A percentile compares a stretch with the other conserved stretches of the same genome.
These are phyloP conservation scores for Neosalanx taihuensis DNA, from an alignment of 2,797 vertebrate species.

Conservation along the genomic window DNA sequence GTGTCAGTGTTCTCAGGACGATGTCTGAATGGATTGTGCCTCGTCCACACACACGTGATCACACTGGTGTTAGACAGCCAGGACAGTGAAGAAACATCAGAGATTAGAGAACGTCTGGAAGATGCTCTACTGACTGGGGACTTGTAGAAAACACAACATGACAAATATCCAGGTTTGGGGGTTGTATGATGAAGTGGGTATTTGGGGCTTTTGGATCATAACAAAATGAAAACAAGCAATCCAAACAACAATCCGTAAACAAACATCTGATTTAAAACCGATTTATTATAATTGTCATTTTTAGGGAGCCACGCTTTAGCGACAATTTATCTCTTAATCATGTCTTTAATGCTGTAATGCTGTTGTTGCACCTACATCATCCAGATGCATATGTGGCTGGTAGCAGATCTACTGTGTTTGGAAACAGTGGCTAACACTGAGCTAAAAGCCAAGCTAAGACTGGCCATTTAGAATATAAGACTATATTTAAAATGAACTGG, in stretches of 20 bases:
- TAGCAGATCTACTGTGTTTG: conserved; percentile 26
- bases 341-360: conserved; percentile 13
- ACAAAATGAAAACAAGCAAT: no score
- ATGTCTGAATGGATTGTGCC: conserved; percentile 28
- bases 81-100: conserved; percentile 22
- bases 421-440: conserved; percentile 10
- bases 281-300: conserved; percentile 32
- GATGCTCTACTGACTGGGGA: conserved; percentile 25
- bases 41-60: conserved; percentile 30
- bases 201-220: conserved; percentile 21
- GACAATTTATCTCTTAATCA: conserved; percentile 25
- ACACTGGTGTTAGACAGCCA: conserved; percentile 26
- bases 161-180: neutral
- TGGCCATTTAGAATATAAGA: conserved; percentile 37
- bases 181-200: conserved; percentile 23
- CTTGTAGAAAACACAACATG: neutral
- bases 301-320: conserved; percentile 5
- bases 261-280: conserved; percentile 38
- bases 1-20: conserved; percentile 9
- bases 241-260: conserved; percentile 19
- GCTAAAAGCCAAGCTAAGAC: conserved; percentile 9
- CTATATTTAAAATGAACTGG: conserved; percentile 39
- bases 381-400: conserved; percentile 13
- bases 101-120: conserved; percentile 20
- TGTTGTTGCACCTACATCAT: conserved; percentile 28